Evolutionary conservation across 1,140 invertebrate genomes (phyloP).

Genomic region (Mercenaria mercenaria): DNA sequence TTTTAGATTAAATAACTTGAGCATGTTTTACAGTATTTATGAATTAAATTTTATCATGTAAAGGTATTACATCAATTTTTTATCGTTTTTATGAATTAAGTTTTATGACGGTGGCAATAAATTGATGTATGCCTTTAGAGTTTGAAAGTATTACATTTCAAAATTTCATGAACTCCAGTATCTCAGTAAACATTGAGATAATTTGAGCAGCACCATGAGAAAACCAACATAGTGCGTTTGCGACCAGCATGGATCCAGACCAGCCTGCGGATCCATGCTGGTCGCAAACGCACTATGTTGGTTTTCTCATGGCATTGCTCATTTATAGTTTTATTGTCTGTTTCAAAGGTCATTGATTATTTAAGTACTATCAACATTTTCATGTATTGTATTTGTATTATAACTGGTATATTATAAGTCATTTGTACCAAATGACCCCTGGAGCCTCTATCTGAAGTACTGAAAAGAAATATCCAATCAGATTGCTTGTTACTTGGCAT

Average conservation of each 20-base stretch:
- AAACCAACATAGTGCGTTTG: too few species aligned
- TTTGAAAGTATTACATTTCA: not conserved
- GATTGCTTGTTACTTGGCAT: not conserved
- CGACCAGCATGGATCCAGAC: too few species aligned
- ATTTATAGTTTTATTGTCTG: not conserved
- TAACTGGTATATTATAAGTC: not conserved
- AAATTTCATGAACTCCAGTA: not conserved
- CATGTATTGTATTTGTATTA: slow-evolving; percentile 1
- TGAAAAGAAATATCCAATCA: not conserved
- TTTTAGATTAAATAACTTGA: slow-evolving; percentile 12
- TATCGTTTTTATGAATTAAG: not conserved
- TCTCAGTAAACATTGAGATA: not conserved
- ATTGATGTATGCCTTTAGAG: not conserved
- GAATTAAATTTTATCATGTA: not conserved
- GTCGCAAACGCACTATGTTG: too few species aligned
- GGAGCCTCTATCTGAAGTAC: not conserved
- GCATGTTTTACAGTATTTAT: not conserved
- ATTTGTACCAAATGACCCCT: not conserved
- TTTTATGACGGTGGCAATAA: not conserved
- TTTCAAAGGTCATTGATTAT: slow-evolving; percentile 10
- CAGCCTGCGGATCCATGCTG: too few species aligned
- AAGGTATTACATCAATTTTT: not conserved
- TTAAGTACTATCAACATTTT: slow-evolving; percentile 7
- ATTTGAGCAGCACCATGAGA: too few species aligned
- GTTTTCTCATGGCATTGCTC: too few species aligned